Evolutionary conservation across 2,888 invertebrate species (phyloP).

Genomic region (Pantelozetes paolii): DNA sequence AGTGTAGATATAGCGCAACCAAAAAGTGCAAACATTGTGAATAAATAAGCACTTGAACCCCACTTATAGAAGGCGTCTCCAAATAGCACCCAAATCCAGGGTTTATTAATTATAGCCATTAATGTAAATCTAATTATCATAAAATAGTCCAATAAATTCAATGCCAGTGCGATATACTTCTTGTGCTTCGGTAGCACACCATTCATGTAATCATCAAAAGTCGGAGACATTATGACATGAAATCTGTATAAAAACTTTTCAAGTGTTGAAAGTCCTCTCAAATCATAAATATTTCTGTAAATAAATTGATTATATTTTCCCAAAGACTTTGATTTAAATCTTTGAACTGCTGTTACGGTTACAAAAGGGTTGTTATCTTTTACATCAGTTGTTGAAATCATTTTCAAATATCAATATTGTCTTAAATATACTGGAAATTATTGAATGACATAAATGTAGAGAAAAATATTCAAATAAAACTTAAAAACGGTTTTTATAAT

Average conservation of each 20-base stretch:
- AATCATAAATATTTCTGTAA: not conserved
- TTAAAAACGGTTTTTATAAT: too few species aligned
- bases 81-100: slow-evolving; percentile 9
- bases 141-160: not conserved
- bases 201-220: not conserved
- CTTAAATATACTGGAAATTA: too few species aligned
- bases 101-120: not conserved
- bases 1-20: not conserved
- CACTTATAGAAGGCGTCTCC: not conserved
- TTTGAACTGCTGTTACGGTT: too few species aligned
- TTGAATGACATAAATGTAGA: too few species aligned
- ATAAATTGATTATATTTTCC: too few species aligned
- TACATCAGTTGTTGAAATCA: too few species aligned
- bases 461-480: too few species aligned
- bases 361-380: too few species aligned
- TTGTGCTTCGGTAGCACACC: not conserved
- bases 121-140: not conserved
- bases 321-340: too few species aligned
- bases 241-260: not conserved
- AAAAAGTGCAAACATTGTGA: not conserved
- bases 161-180: not conserved
- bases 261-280: not conserved
- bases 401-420: too few species aligned
- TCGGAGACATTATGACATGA: not conserved
- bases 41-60: not conserved